Percentiles rank a stretch among this genome's conserved stretches.
phyloP scores from a whole-genome alignment of 2,113 vertebrate species.

The Pholis gunnellus region DNA sequence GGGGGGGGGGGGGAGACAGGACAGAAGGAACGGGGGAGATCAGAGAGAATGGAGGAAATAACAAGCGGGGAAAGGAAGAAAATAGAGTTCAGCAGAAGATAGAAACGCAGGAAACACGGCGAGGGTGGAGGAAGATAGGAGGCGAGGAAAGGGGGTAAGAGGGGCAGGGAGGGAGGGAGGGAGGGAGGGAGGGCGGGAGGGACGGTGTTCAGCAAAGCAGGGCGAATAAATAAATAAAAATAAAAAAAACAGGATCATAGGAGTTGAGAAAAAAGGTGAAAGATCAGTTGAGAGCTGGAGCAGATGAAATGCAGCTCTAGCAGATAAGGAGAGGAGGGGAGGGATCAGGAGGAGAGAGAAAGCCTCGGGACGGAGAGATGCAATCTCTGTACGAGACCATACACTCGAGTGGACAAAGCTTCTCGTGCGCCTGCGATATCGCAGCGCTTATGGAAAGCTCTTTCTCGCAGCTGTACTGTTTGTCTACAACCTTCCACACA shows the following conservation, averaged over 20 bases:
- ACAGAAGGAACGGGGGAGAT: constrained; percentile 53
- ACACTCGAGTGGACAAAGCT: constrained; percentile 66
- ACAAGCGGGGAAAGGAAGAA: constrained; percentile 49
- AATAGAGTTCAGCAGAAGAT: constrained; percentile 50
- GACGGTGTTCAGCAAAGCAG: constrained; percentile 34
- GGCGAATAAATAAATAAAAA: constrained; percentile 24
- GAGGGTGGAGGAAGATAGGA: constrained; percentile 11
- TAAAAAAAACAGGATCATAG: constrained; percentile 39
- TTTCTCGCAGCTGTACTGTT: constrained; percentile 36
- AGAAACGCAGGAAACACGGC: constrained; percentile 16
- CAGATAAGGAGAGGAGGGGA: constrained; percentile 56
- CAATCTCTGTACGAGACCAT: constrained; percentile 59
- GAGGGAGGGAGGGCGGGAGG: neutral
- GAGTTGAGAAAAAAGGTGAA: constrained; percentile 59
- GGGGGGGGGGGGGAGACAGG: constrained; percentile 41
- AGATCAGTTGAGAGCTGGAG: constrained; percentile 46
- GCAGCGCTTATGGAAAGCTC: constrained; percentile 56
- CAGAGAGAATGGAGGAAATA: constrained; percentile 58
- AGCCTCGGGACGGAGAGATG: constrained; percentile 58
- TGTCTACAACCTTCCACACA: constrained; percentile 33
- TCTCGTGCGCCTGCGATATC: constrained; percentile 44
- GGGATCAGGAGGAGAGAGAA: constrained; percentile 47
- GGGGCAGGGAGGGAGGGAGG: neutral
- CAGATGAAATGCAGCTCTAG: constrained; percentile 56
- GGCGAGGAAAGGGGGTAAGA: neutral